These are phyloP conservation scores for Cyclophora albipunctata DNA, from an alignment of 2,888 invertebrate genomes.

Conservation along the genomic window DNA sequence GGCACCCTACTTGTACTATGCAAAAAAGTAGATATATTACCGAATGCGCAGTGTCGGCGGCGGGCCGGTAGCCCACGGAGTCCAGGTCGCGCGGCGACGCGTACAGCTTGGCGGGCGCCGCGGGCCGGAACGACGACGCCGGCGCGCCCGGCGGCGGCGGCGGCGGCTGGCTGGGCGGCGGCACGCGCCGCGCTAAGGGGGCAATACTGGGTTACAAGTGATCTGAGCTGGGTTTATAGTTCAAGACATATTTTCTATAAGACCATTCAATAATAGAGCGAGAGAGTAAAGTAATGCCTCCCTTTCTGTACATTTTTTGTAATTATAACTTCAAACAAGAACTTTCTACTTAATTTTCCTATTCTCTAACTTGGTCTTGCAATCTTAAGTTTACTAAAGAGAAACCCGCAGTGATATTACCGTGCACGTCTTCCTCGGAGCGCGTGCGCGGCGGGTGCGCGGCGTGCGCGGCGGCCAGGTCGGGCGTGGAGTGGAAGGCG, in stretches of 20 bases:
- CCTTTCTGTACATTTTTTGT: no score
- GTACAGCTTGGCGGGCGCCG: slow-evolving; percentile 81
- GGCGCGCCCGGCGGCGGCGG: slow-evolving; percentile 79
- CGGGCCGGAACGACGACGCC: slow-evolving; percentile 92
- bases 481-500: slow-evolving; percentile 93
- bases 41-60: slow-evolving; percentile 17
- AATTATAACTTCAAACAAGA: no score
- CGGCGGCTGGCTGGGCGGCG: slow-evolving; percentile 88
- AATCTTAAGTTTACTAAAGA: no score
- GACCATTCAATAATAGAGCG: no score
- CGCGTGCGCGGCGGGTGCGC: slow-evolving; percentile 50
- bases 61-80: slow-evolving; percentile 47
- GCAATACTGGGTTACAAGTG: no score
- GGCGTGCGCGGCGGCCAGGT: slow-evolving; percentile 73
- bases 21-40: slow-evolving; percentile 4
- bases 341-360: no score
- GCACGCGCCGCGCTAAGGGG: slow-evolving; percentile 63
- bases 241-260: no score
- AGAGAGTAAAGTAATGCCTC: no score
- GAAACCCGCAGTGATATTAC: slow-evolving; percentile 20
- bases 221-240: no score
- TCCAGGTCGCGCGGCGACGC: slow-evolving; percentile 90
- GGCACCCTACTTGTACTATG: no score
- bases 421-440: slow-evolving; percentile 64
- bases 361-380: no score